These are phyloP conservation scores for Chloroceryle inda DNA, from an alignment of 2,797 vertebrate species.

Conservation along the genomic window DNA sequence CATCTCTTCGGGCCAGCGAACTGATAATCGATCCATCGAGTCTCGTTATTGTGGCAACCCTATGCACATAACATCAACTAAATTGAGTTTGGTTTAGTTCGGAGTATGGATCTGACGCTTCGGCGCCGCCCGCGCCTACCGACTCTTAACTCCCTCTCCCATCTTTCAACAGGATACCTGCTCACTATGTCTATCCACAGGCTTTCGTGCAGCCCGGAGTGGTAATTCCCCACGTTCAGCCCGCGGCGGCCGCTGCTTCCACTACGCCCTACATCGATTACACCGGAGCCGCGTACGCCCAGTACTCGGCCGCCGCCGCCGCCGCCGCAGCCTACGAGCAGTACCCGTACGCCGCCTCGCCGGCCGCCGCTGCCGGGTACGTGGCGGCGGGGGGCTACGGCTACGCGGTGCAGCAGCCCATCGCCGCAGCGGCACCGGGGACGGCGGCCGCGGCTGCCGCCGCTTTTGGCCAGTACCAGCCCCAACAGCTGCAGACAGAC, in stretches of 20 bases:
- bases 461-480: slow-evolving; percentile 95
- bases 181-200: slow-evolving; percentile 98
- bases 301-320: slow-evolving; percentile 87
- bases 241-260: slow-evolving; percentile 86
- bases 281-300: slow-evolving; percentile 94
- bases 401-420: slow-evolving; percentile 92
- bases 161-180: slow-evolving; percentile 92
- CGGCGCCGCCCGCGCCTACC: background rate
- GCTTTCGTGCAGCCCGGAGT: slow-evolving; percentile 97
- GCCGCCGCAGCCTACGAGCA: slow-evolving; percentile 88
- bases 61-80: slow-evolving; percentile 92
- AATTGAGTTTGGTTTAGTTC: slow-evolving; percentile 86
- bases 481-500: slow-evolving; percentile 96
- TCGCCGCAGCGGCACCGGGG: slow-evolving; percentile 87
- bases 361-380: slow-evolving; percentile 90
- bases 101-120: slow-evolving; percentile 7
- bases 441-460: slow-evolving; percentile 89
- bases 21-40: background rate
- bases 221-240: slow-evolving; percentile 96
- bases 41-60: slow-evolving; percentile 94
- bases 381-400: slow-evolving; percentile 92
- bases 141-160: slow-evolving; percentile 74
- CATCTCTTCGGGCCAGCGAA: slow-evolving; percentile 25
- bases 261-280: slow-evolving; percentile 97
- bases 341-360: slow-evolving; percentile 94